Base-by-base conservation (phyloP, 2,113 vertebrate species). In the Callionymus lyra region DNA sequence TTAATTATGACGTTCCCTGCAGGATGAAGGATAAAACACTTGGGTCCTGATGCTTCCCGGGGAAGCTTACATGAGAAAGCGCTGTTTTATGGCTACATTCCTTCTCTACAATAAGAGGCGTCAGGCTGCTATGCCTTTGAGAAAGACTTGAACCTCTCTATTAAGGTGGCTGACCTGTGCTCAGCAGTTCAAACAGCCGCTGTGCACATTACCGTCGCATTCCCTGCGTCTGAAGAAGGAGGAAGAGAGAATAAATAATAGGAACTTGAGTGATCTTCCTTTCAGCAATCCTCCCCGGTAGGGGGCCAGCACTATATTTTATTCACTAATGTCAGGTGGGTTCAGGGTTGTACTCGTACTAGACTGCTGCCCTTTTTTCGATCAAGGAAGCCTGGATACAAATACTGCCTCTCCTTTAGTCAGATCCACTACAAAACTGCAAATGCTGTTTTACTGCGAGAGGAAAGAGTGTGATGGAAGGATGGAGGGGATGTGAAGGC, bases 131-230 rank as follows among this genome's bases (percentile, higher is more conserved):
- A 64, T 70, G 55, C 57, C 79, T 82, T 80, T 83, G 74, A 80
- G 77, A 81, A 51, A 61, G 56, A 59, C 72, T 81, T 80, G 70
- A 71, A 83, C 81, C 61, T 74, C 68, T 79, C 74, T 76, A 83
- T 83, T 83, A 81, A 83, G 84, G 72, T 59, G 68, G 65, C 65
- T 75, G 82, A 82, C 84, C 82, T 81, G 57, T 74, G 77, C 74
- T 74, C 65, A 53, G 65, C 14, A 51, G 76, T 82, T 75, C 72
- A 79, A 76, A 74, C 77, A 82, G 74, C 61, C 74, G 63, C 68
- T 77, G 64, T 79, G 70, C 76, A 71, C 72, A 78, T 80, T 76
- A 77, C 76, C 60, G 60, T 75, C 70, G 68, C 61, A 47, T 65
- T 59, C 48, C 55, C 59, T 11, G 47, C 46, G 58, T 70, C 68